Evolutionary conservation across 1,140 invertebrate genomes (phyloP), one percentile per base, ranked within the genome.

Genomic region (Drosophila oshimai): DNA sequence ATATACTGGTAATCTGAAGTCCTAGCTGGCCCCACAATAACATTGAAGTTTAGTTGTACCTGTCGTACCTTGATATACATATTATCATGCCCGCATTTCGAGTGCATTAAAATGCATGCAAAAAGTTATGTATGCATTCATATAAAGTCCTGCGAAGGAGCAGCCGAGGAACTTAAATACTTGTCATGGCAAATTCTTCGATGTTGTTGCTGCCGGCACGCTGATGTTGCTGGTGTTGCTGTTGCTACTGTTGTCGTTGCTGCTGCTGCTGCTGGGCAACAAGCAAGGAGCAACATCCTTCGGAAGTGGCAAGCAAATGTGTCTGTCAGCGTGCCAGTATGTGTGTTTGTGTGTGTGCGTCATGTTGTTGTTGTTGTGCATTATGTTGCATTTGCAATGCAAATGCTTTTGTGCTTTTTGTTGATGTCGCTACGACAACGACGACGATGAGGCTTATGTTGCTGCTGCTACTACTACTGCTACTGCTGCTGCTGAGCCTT

Each of bases 341-440:
- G 15, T 58, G 20, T 51, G 24, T 70, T 24, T 36, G 17, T 76
- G 24, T 46, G 24, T 49, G 18, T 37, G 46, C 45, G 13, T 33
- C 20, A 36, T 37, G 39, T 9, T 49, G 55, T 42, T 78, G 57
- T 83, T 83, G 58, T 49, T 79, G 41, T 74, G 80, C 80, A 84
- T 84, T 84, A 84, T 84, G 79, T 84, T 84, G 80, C 79, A 84
- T 84, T 84, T 84, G 79, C 79, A 84, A 62, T 84, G 80, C 80
- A 84, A 84, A 84, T 84, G 60, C 79, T 84, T 83, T 84, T 84
- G 79, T 79, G 71, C 74, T 79, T 86, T 83, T 86, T 84, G 64
- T 78, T 78, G 79, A 61, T 74, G 57, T 51, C 69, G 61, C 71
- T 64, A 57, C 76, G 53, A 65, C 70, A 57, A 70, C 75, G 50